phyloP scores from a whole-genome alignment of 2,797 vertebrate genomes.

The Acanthornis magna region DNA sequence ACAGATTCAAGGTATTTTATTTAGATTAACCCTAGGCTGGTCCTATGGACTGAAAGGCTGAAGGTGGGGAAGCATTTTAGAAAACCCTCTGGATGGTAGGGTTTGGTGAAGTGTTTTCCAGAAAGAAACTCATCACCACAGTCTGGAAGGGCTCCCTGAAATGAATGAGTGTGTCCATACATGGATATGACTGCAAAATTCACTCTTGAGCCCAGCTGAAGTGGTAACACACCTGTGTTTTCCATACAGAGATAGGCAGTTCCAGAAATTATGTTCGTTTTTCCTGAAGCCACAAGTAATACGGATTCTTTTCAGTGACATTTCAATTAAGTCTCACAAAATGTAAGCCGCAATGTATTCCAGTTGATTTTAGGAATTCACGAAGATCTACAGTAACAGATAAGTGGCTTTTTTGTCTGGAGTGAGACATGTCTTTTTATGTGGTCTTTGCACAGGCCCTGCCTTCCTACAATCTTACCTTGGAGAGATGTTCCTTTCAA shows the following conservation, averaged over 20 bases:
- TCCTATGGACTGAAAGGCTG: neutral
- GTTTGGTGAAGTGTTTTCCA: neutral
- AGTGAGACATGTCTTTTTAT: neutral
- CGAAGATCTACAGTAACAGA: neutral
- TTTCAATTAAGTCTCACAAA: neutral
- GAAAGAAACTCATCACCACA: neutral
- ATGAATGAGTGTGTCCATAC: neutral
- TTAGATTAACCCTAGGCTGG: neutral
- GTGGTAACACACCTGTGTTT: neutral
- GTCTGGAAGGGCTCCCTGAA: neutral
- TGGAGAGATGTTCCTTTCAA: neutral
- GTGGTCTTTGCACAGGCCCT: neutral
- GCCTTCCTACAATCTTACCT: neutral
- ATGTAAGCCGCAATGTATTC: accelerated
- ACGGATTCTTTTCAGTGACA: neutral
- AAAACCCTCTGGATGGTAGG: accelerated
- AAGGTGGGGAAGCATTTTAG: neutral
- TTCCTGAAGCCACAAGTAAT: neutral
- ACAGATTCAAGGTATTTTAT: neutral
- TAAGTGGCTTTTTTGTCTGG: neutral
- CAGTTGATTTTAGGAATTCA: neutral
- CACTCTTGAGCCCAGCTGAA: neutral
- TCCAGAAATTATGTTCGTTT: neutral
- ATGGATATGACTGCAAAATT: neutral
- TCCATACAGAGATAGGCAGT: neutral